These are phyloP conservation scores for Falco novaeseelandiae DNA, from an alignment of 2,797 vertebrate species.

Conservation along the genomic window DNA sequence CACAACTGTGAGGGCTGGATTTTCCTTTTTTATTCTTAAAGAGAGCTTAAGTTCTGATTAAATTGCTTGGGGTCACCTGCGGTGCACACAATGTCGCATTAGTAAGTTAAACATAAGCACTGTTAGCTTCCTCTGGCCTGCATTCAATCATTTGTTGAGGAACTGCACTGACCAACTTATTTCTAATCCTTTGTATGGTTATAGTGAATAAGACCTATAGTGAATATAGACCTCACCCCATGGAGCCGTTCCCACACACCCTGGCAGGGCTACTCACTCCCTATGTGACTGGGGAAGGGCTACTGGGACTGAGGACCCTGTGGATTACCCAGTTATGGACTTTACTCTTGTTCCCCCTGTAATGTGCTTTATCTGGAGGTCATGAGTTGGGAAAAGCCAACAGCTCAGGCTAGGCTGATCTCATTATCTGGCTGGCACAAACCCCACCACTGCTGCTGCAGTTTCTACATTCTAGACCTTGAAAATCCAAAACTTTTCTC, in stretches of 20 bases:
- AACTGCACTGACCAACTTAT: conserved; percentile 20
- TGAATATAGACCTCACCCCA: not conserved
- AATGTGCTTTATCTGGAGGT: not conserved
- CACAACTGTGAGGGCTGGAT: not conserved
- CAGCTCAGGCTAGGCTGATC: not conserved
- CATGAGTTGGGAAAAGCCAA: not conserved
- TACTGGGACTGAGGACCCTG: not conserved
- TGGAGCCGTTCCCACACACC: not conserved
- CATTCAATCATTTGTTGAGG: conserved; percentile 51
- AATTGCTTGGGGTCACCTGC: conserved; percentile 49
- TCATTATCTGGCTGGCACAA: not conserved
- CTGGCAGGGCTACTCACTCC: not conserved
- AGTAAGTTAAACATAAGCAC: conserved; percentile 54
- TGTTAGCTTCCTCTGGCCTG: conserved; percentile 52
- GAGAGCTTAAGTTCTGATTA: conserved; percentile 53
- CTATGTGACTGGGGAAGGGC: rapidly evolving
- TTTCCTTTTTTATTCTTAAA: conserved; percentile 55
- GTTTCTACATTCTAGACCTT: not conserved
- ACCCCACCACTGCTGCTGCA: not conserved
- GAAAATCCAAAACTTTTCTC: not conserved
- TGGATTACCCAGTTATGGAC: not conserved
- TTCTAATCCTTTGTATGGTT: conserved; percentile 51
- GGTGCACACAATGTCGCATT: not conserved
- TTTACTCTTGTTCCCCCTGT: not conserved
- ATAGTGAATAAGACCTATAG: too few relatives aligned